Evolutionary conservation across 2,113 vertebrate genomes (phyloP), one percentile per base, ranked within the genome.

Genomic region (Zosterops japonicus): DNA sequence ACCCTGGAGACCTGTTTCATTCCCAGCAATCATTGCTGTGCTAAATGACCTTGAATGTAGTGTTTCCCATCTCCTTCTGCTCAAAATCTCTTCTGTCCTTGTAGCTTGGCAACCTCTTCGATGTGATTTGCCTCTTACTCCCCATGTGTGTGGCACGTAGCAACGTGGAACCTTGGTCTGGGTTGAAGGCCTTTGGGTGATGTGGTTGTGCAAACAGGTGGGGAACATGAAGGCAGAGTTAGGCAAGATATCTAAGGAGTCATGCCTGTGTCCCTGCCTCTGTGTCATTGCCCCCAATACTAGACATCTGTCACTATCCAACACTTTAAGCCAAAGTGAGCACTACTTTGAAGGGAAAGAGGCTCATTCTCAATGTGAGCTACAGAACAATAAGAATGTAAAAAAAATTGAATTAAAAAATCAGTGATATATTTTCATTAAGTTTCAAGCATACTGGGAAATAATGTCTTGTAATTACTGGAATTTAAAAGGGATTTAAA

Each of bases 391-490:
- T 84, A 56, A 87, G 81, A 77, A 82, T 25, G 8, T 60, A 68
- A 76, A 89, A 46, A 71, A 91, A 92, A 95, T 53, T 68, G 68
- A 68, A 91, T 94, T 71, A 5, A 86, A 95, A 93, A 89, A 60
- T 57, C 31, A 49, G 56, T 67, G 74, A 68, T 94, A 79, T 4
- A 4, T 94, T 95, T 94, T 96, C 77, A 87, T 91, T 89, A 87
- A 31, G 31, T 87, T 94, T 72, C 53, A 84, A 56, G 65, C 60
- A 76, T 64, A 79, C 64, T 84, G 77, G 72, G 65, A 91, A 87
- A 89, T 84, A 87, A 87, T 79, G 44, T 82, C 57, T 82, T 87
- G n/a, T 89, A 82, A 87, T 91, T 23, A 81, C 28, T 89, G 81
- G 53, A 82, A 76, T 91, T 89, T 82, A 68, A 93, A 89, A 84